Evolutionary conservation across 2,797 vertebrate genomes (phyloP).

Genomic region (Hydrolagus colliei): DNA sequence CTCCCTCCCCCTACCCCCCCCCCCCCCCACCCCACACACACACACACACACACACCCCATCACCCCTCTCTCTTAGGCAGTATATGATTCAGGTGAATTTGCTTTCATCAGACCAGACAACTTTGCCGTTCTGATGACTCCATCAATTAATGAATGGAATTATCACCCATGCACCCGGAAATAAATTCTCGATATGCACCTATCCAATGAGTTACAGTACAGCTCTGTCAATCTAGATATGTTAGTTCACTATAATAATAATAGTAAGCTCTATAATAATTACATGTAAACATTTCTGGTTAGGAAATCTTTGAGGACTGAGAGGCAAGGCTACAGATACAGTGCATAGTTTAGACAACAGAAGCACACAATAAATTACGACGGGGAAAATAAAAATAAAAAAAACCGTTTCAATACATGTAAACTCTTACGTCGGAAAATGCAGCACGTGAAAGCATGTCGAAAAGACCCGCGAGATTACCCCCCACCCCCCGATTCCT

Average conservation of each 20-base stretch:
- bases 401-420: constrained; percentile 61
- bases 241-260: constrained; percentile 51
- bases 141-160: constrained; percentile 32
- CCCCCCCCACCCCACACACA: too few relatives aligned
- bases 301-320: constrained; percentile 62
- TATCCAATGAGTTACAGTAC: constrained; percentile 48
- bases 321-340: constrained; percentile 67
- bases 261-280: constrained; percentile 63
- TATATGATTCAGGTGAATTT: constrained; percentile 25
- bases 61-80: neutral
- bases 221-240: constrained; percentile 56
- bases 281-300: constrained; percentile 67
- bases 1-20: too few relatives aligned
- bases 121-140: constrained; percentile 27
- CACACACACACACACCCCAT: too few relatives aligned
- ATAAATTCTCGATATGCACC: constrained; percentile 29
- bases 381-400: constrained; percentile 55
- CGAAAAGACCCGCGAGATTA: constrained; percentile 60
- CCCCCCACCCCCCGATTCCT: constrained; percentile 71
- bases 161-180: constrained; percentile 26
- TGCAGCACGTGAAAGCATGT: constrained; percentile 47
- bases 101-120: constrained; percentile 14
- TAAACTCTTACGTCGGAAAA: constrained; percentile 70
- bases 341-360: constrained; percentile 99
- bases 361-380: constrained; percentile 83